Evolutionary conservation across 2,888 invertebrate species (phyloP), one percentile per base, ranked within the genome.

Genomic region (Ferdinandea cuprea): DNA sequence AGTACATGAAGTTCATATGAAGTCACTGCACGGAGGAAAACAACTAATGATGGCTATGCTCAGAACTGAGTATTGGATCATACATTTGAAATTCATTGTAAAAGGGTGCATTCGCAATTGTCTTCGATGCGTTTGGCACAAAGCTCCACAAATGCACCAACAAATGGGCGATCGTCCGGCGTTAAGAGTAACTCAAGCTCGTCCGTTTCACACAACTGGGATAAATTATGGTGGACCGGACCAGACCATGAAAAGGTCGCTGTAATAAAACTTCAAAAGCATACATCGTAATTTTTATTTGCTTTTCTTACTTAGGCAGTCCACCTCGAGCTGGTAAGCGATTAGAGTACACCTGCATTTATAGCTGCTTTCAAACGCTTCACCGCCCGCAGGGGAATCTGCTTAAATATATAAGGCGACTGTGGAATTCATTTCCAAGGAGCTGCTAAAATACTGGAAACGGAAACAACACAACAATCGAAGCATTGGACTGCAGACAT

Each of bases 381-480:
- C 21, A 50, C 40, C 25, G 46, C 42, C 9, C 40, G 32, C 11
- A 54, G 58, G 4, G 66, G 65, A 0, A 28, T 58, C 5, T 63
- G 73, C 35, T 25, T 25, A 3, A 37, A 73, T 19, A 15, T 73
- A 11, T 63, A 63, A 35, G 32, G 63, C 21, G 73, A 73, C 17
- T 63, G 42, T 19, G 73, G 73, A 19, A 73, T 63, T 3, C 63
- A 63, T 44, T 73, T 73, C 21, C 4, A 35, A 25, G 65, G 72
- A 9, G 56, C 56, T 37, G 37, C 56, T 19, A 35, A 21, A 3
- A 56, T 56, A 1, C 1, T 42, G 30, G 17, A 59, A 4, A 8
- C 6, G 7, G 25, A 59, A 42, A 13, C 5, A 3, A 15, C 15
- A 5, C 30, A 44, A 3, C n/a, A 15, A 7, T 15, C 42, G 3